phyloP scores from a whole-genome alignment of 2,888 invertebrate genomes.

The Troides oblongomaculatus region DNA sequence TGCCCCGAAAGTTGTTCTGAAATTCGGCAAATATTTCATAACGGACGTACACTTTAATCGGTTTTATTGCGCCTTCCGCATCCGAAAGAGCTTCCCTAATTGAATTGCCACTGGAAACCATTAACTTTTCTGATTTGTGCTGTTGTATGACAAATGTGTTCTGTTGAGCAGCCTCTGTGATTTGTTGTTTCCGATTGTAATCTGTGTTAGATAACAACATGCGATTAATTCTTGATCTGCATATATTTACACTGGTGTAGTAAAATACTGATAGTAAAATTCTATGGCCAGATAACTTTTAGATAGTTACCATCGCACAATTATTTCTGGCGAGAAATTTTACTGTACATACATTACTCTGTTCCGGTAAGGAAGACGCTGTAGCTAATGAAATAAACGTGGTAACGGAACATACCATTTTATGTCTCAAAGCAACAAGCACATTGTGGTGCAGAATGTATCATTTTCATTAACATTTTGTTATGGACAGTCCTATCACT shows the following conservation, averaged over 20 bases:
- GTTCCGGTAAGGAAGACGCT: no score
- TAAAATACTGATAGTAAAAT: no score
- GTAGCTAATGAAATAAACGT: no score
- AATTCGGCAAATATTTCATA: constrained; percentile 26
- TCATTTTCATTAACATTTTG: no score
- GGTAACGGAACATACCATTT: no score
- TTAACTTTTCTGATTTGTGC: constrained; percentile 10
- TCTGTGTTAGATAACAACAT: not conserved
- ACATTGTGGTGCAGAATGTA: no score
- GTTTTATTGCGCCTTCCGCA: constrained; percentile 19
- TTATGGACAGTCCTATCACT: no score
- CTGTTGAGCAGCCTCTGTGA: constrained; percentile 5
- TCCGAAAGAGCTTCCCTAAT: constrained; percentile 14
- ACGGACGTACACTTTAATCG: constrained; percentile 12
- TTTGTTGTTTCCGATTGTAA: constrained; percentile 15
- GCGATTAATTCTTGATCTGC: not conserved
- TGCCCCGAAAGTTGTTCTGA: constrained; percentile 1
- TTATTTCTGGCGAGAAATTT: no score
- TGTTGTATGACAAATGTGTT: constrained; percentile 23
- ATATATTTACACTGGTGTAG: not conserved
- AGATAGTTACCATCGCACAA: no score
- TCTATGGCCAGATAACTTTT: no score
- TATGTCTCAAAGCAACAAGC: no score
- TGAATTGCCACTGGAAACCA: constrained; percentile 23
- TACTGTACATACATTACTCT: no score